Base-by-base conservation (phyloP, 2,113 vertebrate genomes). In the Tapirus terrestris region DNA sequence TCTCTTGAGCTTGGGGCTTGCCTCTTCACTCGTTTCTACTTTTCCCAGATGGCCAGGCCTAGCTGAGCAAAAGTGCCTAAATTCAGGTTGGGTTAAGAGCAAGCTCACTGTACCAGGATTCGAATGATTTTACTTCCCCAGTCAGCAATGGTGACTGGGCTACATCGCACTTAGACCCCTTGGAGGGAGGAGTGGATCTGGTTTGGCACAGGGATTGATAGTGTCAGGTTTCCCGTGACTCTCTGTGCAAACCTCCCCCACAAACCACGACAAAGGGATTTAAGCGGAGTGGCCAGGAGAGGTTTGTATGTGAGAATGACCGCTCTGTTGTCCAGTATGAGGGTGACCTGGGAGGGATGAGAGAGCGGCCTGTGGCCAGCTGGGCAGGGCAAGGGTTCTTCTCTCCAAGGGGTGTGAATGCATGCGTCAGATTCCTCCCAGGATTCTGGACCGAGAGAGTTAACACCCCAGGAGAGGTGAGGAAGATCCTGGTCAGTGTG, bases 301-400 rank as follows among this genome's bases (percentile, higher is more conserved):
- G 18, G 13, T 81, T 73, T 48, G n/a, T 33, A 5, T 25, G 1
- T 16, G 18, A 36, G n/a, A 61, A 70, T 51, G 5, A 77, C 27
- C 3, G 53, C 23, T 13, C 29, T 77, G 2, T 16, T 0, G 2
- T 20, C 20, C 31, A 27, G 45, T 1, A 0, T 23, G 48, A 89
- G 31, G 17, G 12, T 70, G 53, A 77, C 20, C 9, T n/a, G 51
- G 45, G 21, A 94, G 31, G 25, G 17, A 33, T 53, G 70, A 81
- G 8, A 67, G 29, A 65, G n/a, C 25, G 51, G 10, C 39, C 48
- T n/a, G 12, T 73, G 8, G 5, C 45, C 27, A 25, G 9, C 20
- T 11, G 1, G 0, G 18, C 1, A 6, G 21, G 33, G 9, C 6
- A 2, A 7, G 3, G 29, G 39, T 6, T 25, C 43, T 82, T 51